Base-by-base conservation (phyloP, 2,888 invertebrate genomes). In the Lysandra coridon region DNA sequence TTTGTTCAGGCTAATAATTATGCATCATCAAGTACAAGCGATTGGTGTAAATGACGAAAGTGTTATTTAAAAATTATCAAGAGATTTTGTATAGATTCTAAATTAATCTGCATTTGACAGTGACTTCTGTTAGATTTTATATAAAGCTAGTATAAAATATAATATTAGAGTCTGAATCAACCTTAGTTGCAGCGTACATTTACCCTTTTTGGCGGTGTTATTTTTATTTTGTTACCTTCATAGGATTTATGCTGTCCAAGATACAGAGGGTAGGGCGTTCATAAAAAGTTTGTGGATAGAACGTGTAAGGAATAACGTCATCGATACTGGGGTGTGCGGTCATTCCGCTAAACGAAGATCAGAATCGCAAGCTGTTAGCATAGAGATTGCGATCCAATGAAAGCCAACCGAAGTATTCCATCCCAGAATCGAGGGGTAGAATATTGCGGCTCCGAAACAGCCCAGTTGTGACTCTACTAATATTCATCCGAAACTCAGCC, bases 291-390 rank as follows among this genome's bases (percentile, higher is more conserved):
- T 90, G 88, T 88, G 90, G 90, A 90, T 89, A 89, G 90, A 91
- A 94, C 93, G 94, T 94, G 94, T 93, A 90, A 90, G 91, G 93
- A 93, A 93, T 94, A 93, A 88, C 92, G 91, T 92, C 91, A 90
- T 91, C 86, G 89, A 88, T 88, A 87, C 87, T 86, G 90, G 90
- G 92, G 93, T 91, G 93, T 93, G 94, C 92, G 94, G 94, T 94
- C 94, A 94, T 94, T 94, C 87, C 92, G 94, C 93, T 94, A 94
- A 94, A 94, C 94, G 94, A 94, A 94, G 94, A 94, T 94, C 94
- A 92, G 92, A 94, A 94, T 94, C 94, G 93, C 91, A 91, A 91
- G 92, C 94, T 93, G 92, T 94, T 94, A 94, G 94, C 94, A 94
- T 94, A 94, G 94, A 94, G 93, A 94, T 94, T 93, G 94, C 91